Base-by-base conservation (phyloP, 1,140 invertebrate genomes). In the Calephelis nemesis region DNA sequence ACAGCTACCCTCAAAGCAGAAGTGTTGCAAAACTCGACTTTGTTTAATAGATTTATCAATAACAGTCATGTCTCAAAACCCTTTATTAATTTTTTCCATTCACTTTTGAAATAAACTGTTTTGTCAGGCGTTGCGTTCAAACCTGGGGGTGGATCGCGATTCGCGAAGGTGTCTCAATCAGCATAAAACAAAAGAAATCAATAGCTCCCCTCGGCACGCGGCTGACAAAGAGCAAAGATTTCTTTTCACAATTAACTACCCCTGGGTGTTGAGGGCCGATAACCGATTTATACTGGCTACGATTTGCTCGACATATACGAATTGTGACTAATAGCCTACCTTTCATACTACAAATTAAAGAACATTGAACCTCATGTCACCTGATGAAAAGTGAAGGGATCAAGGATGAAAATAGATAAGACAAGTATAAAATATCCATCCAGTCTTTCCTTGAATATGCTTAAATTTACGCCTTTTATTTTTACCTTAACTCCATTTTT, bases 181-280 rank as follows among this genome's bases (percentile, higher is more conserved):
- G 89, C 89, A 91, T 91, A 91, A 90, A 91, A 91, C 88, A 91
- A 90, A 91, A 91, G 89, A 91, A 91, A 91, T 91, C 89, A 91
- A 91, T 91, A 91, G 83, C 77, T 77, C 82, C 84, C 86, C 84
- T 78, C 82, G 66, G 70, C 73, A 75, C 72, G 74, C 79, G 77
- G 83, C 86, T 90, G 85, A 89, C 88, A 89, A 89, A 90, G 87
- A 90, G 85, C 87, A 91, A 90, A 90, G 89, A 91, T 91, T 91
- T 91, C 89, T 91, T 91, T 91, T 91, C 87, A 89, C 89, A 91
- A 91, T 91, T 91, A 91, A 90, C 81, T 85, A 85, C 87, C 86
- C 84, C 74, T 74, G 79, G 79, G 85, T 88, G 83, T 77, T 77
- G 72, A 78, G 73, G 74, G 78, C 79, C 85, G 88, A 91, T 91